A percentile compares a stretch with the other conserved stretches of the same genome.
Evolutionary conservation across 2,888 invertebrate species (phyloP).

Genomic region (Tipula lateralis): DNA sequence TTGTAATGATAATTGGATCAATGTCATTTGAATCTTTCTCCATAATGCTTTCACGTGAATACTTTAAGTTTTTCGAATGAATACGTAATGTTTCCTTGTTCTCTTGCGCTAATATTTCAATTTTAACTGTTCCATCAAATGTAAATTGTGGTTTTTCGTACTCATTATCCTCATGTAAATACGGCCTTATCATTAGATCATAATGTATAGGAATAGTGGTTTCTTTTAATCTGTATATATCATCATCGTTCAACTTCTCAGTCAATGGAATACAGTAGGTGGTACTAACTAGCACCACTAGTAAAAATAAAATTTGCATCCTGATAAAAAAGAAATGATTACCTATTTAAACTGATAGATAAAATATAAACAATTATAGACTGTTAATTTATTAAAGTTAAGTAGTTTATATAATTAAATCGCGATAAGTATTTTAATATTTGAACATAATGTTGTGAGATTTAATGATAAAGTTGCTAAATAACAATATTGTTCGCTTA

Average conservation of each 20-base stretch:
- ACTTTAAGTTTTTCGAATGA: slow-evolving; percentile 51
- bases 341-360: background rate
- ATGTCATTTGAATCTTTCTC: background rate
- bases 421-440: too few relatives aligned
- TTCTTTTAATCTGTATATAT: slow-evolving; percentile 39
- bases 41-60: slow-evolving; percentile 4
- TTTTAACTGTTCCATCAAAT: slow-evolving; percentile 46
- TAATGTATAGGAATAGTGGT: slow-evolving; percentile 54
- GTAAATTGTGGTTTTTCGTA: slow-evolving; percentile 39
- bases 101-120: slow-evolving; percentile 50
- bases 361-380: too few relatives aligned
- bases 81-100: slow-evolving; percentile 47
- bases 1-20: background rate
- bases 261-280: background rate
- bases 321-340: background rate
- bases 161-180: slow-evolving; percentile 42
- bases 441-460: too few relatives aligned
- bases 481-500: too few relatives aligned
- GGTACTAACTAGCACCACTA: background rate
- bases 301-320: background rate
- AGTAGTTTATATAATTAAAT: background rate
- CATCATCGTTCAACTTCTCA: background rate
- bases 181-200: slow-evolving; percentile 52
- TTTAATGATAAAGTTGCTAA: too few relatives aligned
- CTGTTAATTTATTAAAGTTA: background rate